These are phyloP conservation scores for Hofmannophila pseudospretella DNA, from an alignment of 2,888 invertebrate species.

Conservation along the genomic window DNA sequence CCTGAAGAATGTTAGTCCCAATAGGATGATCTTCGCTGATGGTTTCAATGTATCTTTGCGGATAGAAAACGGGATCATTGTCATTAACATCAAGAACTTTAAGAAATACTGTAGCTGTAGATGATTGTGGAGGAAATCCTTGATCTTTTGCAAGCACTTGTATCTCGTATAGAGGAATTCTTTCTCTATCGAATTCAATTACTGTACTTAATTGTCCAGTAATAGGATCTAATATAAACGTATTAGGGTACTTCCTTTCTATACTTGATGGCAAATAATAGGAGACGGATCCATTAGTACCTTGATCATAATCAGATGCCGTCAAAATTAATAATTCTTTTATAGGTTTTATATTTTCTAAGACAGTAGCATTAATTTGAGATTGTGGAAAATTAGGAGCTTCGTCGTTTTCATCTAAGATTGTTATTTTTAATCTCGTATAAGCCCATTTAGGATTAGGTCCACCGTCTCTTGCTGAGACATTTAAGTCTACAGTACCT, in stretches of 20 bases:
- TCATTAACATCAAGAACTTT: slow-evolving; percentile 93
- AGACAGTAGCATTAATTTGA: slow-evolving; percentile 84
- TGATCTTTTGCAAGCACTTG: slow-evolving; percentile 93
- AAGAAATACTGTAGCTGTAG: slow-evolving; percentile 91
- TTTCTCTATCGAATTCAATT: slow-evolving; percentile 89
- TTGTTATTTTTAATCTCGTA: slow-evolving; percentile 91
- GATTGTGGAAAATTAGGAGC: slow-evolving; percentile 89
- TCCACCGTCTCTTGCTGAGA: slow-evolving; percentile 95
- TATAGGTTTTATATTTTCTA: slow-evolving; percentile 88
- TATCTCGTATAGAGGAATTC: slow-evolving; percentile 86
- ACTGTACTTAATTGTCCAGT: slow-evolving; percentile 91
- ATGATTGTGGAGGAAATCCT: slow-evolving; percentile 92
- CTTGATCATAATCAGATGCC: slow-evolving; percentile 94
- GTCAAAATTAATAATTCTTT: slow-evolving; percentile 90
- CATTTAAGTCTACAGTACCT: slow-evolving; percentile 91
- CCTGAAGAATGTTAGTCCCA: slow-evolving; percentile 83
- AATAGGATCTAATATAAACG: slow-evolving; percentile 88
- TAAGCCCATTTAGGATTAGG: slow-evolving; percentile 96
- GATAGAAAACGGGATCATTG: slow-evolving; percentile 95
- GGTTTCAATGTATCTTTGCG: slow-evolving; percentile 88
- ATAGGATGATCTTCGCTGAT: slow-evolving; percentile 82
- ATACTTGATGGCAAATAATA: slow-evolving; percentile 88
- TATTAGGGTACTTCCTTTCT: slow-evolving; percentile 88
- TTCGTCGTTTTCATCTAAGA: slow-evolving; percentile 97
- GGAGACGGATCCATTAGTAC: slow-evolving; percentile 93